Base-by-base conservation (phyloP, 2,888 invertebrate genomes). In the Mystacides longicornis region DNA sequence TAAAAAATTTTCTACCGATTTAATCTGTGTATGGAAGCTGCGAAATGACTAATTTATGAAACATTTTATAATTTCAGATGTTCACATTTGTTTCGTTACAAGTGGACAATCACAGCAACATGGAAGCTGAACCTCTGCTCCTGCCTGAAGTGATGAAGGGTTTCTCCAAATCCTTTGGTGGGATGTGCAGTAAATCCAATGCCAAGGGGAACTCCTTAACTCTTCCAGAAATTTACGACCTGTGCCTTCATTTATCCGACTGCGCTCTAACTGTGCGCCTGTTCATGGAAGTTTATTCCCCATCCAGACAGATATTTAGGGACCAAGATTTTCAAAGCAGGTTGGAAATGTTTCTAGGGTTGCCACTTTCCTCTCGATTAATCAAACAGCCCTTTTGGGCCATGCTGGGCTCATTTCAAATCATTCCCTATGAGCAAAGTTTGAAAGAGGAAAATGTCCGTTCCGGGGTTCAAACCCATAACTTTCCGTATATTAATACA, bases 161-260 rank as follows among this genome's bases (percentile, higher is more conserved):
- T 0, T 77, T 77, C 64, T 62, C 69, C 1, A 74, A 75, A 54
- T 73, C 55, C 27, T 77, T 57, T 65, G 67, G 42, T 63, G 76
- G 51, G 71, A 72, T 1, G 9, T 43, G 57, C 43, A 46, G 56
- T 4, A 42, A 58, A 16, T 23, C 27, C 18, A 31, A 20, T 3
- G 22, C 31, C 2, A 46, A 21, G 19, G 49, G 23, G n/a, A 72
- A 73, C 18, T 68, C 70, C 55, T 66, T 81, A 45, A 75, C 74
- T 0, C 68, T 78, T 27, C 67, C 70, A 2, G 68, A 73, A 0
- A 70, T 87, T n/a, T 78, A 79, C 60, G 89, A 90, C 66, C 67
- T 88, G 27, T 75, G 86, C 1, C 67, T 85, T 42, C 86, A 86
- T 64, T 67, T 87, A 33, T 66, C 87, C 54, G 91, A 92, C 65